Percentiles rank a stretch among this genome's conserved stretches.
These are phyloP conservation scores for Heliconius congener DNA, from an alignment of 1,140 invertebrate species.

Conservation along the genomic window DNA sequence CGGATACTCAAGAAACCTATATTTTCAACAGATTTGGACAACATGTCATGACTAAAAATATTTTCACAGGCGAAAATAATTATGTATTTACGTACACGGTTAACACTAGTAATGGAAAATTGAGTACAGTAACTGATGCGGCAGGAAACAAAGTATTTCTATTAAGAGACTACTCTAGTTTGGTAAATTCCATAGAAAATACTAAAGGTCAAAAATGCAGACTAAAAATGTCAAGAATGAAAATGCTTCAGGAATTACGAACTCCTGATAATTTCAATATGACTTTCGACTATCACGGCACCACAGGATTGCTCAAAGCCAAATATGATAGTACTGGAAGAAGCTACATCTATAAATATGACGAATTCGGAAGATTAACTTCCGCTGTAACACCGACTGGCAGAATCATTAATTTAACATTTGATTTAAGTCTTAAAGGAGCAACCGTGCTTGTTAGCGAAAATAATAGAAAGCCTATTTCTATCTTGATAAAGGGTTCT, in stretches of 20 bases:
- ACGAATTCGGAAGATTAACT: conserved; percentile 95
- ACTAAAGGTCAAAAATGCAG: conserved; percentile 96
- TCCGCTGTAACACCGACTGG: conserved; percentile 96
- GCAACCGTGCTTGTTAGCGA: conserved; percentile 92
- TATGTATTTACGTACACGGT: conserved; percentile 98
- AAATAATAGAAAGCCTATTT: conserved; percentile 90
- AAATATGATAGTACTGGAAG: conserved; percentile 94
- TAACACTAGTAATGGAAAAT: conserved; percentile 96
- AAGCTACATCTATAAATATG: conserved; percentile 97
- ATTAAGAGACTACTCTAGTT: conserved; percentile 91
- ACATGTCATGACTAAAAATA: conserved; percentile 95
- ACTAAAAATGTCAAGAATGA: conserved; percentile 93
- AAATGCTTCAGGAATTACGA: conserved; percentile 92
- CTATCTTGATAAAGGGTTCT: conserved; percentile 93
- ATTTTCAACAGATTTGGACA: conserved; percentile 98
- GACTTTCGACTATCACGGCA: conserved; percentile 95
- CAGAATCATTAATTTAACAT: conserved; percentile 91
- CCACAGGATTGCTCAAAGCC: conserved; percentile 92
- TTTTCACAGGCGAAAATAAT: conserved; percentile 94
- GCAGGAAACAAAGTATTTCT: conserved; percentile 97
- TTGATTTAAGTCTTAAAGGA: conserved; percentile 93
- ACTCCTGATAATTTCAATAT: conserved; percentile 96
- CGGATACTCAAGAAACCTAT: conserved; percentile 97
- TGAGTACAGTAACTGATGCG: conserved; percentile 95
- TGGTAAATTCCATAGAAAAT: conserved; percentile 96